A percentile compares a stretch with the other conserved stretches of the same genome.
Evolutionary conservation across 2,797 vertebrate genomes (phyloP).

Genomic region (Tenualosa thibaudeaui): DNA sequence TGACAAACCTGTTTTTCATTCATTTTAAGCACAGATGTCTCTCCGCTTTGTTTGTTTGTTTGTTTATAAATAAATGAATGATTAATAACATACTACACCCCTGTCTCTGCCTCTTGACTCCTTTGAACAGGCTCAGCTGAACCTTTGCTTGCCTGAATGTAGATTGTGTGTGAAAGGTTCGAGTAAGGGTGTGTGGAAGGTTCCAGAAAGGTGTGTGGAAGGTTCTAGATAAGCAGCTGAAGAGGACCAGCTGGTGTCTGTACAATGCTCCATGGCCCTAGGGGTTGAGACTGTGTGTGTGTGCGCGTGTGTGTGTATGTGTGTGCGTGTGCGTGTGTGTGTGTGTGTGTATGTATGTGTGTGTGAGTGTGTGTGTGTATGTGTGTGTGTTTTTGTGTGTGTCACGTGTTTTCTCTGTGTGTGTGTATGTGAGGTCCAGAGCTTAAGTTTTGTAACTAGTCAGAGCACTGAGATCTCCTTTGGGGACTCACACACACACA

Average conservation of each 20-base stretch:
- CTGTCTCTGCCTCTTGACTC: neutral
- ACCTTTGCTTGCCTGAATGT: no score
- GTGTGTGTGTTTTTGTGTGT: neutral
- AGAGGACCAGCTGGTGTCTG: neutral
- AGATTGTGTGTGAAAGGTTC: neutral
- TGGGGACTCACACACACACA: neutral
- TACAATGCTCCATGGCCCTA: no score
- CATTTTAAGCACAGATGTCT: slow-evolving; percentile 66
- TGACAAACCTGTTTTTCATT: neutral
- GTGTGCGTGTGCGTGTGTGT: neutral
- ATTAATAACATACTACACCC: slow-evolving; percentile 48
- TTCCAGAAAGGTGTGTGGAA: neutral
- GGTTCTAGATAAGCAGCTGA: neutral
- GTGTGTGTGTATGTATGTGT: neutral
- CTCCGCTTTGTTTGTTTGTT: slow-evolving; percentile 62
- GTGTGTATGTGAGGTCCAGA: no score
- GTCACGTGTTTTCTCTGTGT: no score
- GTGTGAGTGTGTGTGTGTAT: neutral
- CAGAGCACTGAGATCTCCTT: no score
- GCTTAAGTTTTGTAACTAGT: neutral
- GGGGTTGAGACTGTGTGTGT: no score
- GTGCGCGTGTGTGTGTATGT: no score
- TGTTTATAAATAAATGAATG: slow-evolving; percentile 76
- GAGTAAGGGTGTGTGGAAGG: neutral
- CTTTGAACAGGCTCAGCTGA: no score